phyloP scores from a whole-genome alignment of 2,113 vertebrate genomes.

The Ornithorhynchus anatinus region DNA sequence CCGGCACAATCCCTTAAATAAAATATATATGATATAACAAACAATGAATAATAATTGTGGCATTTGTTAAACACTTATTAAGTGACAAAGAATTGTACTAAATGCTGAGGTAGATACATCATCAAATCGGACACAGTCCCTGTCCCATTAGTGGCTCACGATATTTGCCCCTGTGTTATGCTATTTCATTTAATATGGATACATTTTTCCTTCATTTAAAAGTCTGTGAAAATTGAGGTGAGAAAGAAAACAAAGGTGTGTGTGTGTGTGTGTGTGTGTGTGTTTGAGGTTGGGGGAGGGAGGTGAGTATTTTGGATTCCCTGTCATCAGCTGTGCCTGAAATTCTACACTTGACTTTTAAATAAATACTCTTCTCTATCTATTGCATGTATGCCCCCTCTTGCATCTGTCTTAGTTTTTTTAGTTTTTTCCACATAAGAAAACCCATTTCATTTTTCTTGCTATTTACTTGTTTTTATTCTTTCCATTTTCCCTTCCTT shows the following conservation, averaged over 20 bases:
- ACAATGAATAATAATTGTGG: too few relatives aligned
- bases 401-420: background rate
- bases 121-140: too few relatives aligned
- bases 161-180: too few relatives aligned
- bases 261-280: background rate
- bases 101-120: too few relatives aligned
- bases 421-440: background rate
- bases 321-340: background rate
- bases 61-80: too few relatives aligned
- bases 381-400: background rate
- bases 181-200: too few relatives aligned
- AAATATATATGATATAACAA: background rate
- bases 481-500: background rate
- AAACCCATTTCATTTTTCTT: background rate
- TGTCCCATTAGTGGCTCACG: too few relatives aligned
- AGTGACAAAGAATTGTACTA: too few relatives aligned
- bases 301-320: background rate
- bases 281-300: background rate
- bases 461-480: background rate
- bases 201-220: too few relatives aligned
- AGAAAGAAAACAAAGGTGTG: background rate
- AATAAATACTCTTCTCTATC: background rate
- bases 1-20: background rate
- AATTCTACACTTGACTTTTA: background rate
- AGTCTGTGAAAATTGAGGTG: background rate